These are phyloP conservation scores for Mythimna lalbum DNA, from an alignment of 2,888 invertebrate species.

Conservation along the genomic window DNA sequence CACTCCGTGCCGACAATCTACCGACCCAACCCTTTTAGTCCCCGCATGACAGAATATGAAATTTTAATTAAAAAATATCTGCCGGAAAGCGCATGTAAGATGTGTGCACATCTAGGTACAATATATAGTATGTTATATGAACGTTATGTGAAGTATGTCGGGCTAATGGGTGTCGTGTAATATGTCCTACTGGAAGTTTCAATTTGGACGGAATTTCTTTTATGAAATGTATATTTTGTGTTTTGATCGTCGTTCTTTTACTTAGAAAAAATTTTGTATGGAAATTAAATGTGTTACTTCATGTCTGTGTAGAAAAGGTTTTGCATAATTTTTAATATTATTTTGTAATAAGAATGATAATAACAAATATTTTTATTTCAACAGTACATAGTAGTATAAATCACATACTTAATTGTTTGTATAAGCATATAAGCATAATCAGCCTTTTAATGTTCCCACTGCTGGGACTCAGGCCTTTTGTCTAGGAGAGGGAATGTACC, in stretches of 20 bases:
- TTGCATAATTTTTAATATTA: neutral
- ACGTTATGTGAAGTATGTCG: constrained; percentile 45
- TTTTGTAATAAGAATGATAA: too few relatives aligned
- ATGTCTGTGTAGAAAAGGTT: neutral
- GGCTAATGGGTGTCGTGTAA: constrained; percentile 52
- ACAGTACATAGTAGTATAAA: neutral
- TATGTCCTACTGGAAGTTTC: constrained; percentile 29
- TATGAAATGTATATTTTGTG: constrained; percentile 24
- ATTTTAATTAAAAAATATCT: constrained; percentile 68
- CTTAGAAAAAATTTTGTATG: neutral
- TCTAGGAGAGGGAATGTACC: too few relatives aligned
- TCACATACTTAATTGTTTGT: neutral
- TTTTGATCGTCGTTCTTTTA: constrained; percentile 10
- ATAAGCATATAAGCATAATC: too few relatives aligned
- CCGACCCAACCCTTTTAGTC: constrained; percentile 61
- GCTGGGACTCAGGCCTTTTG: too few relatives aligned
- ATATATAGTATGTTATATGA: constrained; percentile 28
- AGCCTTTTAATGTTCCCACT: too few relatives aligned
- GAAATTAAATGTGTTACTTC: neutral
- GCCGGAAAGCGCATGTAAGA: constrained; percentile 58
- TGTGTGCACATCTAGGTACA: constrained; percentile 38
- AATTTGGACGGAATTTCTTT: constrained; percentile 44
- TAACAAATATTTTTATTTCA: too few relatives aligned
- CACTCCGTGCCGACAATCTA: constrained; percentile 6
- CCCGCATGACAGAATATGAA: constrained; percentile 64